phyloP scores from a whole-genome alignment of 2,113 vertebrate genomes.

The Trichechus manatus region DNA sequence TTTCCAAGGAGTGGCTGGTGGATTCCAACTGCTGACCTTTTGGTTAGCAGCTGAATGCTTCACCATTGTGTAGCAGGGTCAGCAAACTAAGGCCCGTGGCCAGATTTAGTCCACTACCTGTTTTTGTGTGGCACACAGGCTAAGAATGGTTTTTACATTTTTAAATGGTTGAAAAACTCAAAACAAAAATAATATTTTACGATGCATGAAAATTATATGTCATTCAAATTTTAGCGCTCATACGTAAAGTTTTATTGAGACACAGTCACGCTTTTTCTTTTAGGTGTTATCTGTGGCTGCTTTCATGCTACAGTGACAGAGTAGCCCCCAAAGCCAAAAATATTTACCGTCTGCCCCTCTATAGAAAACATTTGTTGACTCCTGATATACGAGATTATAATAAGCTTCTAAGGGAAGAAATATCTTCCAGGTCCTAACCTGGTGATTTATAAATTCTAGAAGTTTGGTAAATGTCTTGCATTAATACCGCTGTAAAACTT shows the following conservation, averaged over 20 bases:
- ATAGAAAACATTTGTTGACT: constrained; percentile 16
- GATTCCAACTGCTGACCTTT: too few species aligned
- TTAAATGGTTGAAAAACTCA: not conserved
- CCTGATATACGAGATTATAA: not conserved
- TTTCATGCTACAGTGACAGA: not conserved
- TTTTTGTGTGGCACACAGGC: not conserved
- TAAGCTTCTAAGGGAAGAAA: not conserved
- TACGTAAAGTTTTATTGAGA: not conserved
- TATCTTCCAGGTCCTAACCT: not conserved
- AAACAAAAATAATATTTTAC: constrained; percentile 39
- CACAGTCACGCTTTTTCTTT: not conserved
- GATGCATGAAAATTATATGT: not conserved
- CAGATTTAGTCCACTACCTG: not conserved
- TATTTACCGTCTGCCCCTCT: constrained; percentile 8
- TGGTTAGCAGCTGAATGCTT: too few species aligned
- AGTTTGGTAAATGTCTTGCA: constrained; percentile 47
- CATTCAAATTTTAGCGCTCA: not conserved
- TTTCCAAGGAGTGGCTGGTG: too few species aligned
- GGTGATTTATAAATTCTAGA: not conserved
- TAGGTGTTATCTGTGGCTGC: not conserved
- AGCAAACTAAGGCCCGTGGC: not conserved
- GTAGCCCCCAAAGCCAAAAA: not conserved
- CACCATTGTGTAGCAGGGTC: not conserved
- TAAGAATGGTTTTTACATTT: not conserved
- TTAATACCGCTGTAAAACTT: constrained; percentile 41